Evolutionary conservation across 2,888 invertebrate species (phyloP), one percentile per base, ranked within the genome.

Genomic region (Aleiodes testaceus): DNA sequence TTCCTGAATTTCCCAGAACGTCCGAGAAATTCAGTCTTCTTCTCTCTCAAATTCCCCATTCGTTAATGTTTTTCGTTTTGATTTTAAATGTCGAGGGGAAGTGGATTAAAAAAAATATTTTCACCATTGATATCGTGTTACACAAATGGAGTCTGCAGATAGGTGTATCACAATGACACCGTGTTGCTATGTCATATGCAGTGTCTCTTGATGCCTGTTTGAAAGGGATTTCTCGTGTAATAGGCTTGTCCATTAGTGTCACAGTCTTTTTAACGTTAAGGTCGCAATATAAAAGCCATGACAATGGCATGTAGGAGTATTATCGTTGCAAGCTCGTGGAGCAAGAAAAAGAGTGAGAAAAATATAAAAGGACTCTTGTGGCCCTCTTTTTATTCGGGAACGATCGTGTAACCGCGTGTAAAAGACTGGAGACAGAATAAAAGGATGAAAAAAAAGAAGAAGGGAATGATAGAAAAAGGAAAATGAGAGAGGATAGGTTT

Each of bases 351-450:
- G 50, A 11, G 50, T 36, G 18, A 64, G 65, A 45, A 55, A 66
- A 12, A 44, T 45, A 66, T 42, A 63, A 59, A 36, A 22, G 50
- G 3, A 18, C 30, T n/a, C n/a, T 70, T 59, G 26, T 26, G 9
- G 53, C 72, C 64, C 36, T 26, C 26, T 36, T 72, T 68, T 55
- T 68, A 30, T 66, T 63, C 30, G 53, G 42, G 66, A 67, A 66
- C 49, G 18, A 63, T 45, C 9, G 30, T 66, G 52, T 50, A 18
- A 53, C 67, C 61, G 47, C 42, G 53, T 12, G 64, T 20, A 49
- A 12, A 65, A 47, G 47, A 45, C 49, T 49, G 16, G 36, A 50
- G 44, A 69, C 52, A 44, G 59, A 14, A 20, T 14, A 47, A 71
- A 12, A 59, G 42, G 53, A 49, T 14, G 52, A 18, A 14, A 20